Conservation (phyloP, 2,888 invertebrate genomes). For the Diaperis boleti region DNA sequence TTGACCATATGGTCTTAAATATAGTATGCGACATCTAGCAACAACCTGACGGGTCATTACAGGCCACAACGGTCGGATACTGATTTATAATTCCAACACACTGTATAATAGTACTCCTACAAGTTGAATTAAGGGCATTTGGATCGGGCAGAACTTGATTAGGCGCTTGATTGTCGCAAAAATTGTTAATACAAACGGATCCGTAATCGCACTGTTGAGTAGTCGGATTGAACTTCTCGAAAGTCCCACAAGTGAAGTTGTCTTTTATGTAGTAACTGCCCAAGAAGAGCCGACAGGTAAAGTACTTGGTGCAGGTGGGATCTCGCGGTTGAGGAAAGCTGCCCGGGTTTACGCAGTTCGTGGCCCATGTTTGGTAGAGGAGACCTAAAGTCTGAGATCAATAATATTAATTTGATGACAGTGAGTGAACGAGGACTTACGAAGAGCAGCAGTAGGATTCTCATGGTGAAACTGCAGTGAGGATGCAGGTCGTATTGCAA, state of each 20-base stretch:
- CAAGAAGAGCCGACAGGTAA: constrained; percentile 9
- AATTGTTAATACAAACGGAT: constrained; percentile 22
- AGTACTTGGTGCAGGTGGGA: constrained; percentile 23
- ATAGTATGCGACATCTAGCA: constrained; percentile 3
- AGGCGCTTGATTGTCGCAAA: constrained; percentile 23
- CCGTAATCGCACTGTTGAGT: constrained; percentile 21
- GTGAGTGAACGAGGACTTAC: too few relatives aligned
- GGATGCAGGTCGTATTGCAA: too few relatives aligned
- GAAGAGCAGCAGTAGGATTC: too few relatives aligned
- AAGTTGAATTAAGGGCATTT: constrained; percentile 14
- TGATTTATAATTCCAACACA: constrained; percentile 23
- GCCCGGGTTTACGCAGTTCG: constrained; percentile 20
- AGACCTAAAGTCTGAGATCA: background rate
- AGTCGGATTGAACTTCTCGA: constrained; percentile 21
- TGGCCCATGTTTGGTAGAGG: background rate
- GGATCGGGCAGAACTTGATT: constrained; percentile 11
- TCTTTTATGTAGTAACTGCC: constrained; percentile 16
- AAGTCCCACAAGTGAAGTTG: constrained; percentile 5
- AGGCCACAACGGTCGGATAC: constrained; percentile 25
- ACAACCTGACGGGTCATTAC: background rate
- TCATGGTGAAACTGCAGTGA: too few relatives aligned
- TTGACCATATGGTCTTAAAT: too few relatives aligned
- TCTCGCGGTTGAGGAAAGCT: constrained; percentile 8
- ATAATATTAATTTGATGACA: too few relatives aligned
- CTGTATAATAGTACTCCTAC: constrained; percentile 17